phyloP scores from a whole-genome alignment of 2,113 vertebrate genomes.

The Cyanoliseus patagonus region DNA sequence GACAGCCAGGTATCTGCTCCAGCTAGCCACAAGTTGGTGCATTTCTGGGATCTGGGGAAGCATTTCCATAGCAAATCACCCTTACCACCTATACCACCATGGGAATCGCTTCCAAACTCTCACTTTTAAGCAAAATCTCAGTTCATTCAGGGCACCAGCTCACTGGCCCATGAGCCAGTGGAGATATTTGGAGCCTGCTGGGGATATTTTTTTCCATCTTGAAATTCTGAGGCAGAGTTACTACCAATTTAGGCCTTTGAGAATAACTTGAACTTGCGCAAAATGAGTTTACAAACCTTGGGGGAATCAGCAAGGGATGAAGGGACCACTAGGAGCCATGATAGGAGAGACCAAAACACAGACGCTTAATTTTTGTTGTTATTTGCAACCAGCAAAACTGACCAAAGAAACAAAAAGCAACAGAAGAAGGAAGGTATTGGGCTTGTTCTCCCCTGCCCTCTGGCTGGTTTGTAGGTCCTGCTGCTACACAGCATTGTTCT shows the following conservation, averaged over 20 bases:
- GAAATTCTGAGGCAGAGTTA: neutral
- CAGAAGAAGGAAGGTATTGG: neutral
- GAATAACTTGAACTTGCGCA: neutral
- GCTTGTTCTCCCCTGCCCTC: neutral
- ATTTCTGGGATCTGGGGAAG: neutral
- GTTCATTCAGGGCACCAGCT: neutral
- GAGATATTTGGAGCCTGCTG: rapidly evolving
- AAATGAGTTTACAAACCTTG: neutral
- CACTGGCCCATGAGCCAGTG: neutral
- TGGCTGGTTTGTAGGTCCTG: neutral
- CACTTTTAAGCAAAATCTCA: neutral
- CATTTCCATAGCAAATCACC: neutral
- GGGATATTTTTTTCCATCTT: neutral
- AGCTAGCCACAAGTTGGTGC: rapidly evolving
- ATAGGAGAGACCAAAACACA: neutral
- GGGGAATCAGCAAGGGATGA: neutral
- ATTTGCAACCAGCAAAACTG: neutral
- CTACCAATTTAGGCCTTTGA: neutral
- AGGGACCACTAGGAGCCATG: neutral
- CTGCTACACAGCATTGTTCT: neutral
- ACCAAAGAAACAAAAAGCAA: neutral
- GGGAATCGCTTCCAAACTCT: neutral
- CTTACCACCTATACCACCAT: neutral
- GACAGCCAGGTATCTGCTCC: neutral
- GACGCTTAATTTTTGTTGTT: neutral